Base-by-base conservation (phyloP, 2,888 invertebrate species). In the Adelognathus sp. region DNA sequence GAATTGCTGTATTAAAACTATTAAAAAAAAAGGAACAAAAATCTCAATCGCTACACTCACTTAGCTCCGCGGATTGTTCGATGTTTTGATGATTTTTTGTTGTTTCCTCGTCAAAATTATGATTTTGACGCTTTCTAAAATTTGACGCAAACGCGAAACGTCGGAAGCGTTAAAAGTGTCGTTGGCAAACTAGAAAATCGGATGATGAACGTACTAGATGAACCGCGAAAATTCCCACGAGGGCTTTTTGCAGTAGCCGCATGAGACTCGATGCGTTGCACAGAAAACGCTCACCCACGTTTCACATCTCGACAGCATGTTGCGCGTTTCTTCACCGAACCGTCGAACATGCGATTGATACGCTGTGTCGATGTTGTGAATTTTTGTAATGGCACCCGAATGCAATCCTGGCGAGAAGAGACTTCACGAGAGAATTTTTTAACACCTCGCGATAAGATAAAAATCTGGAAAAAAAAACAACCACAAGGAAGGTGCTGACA, bases 21-120 rank as follows among this genome's bases (percentile, higher is more conserved):
- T 52, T 66, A 44, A 80, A 66, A 58, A 69, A 71, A 54, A 54
- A 74, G 74, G 64, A 50, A 24, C 16, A 52, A 18, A 44, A 46
- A 50, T 61, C 18, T 27, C 18, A 72, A 41, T 41, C 77, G 89
- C 89, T 89, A 83, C 86, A 88, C 87, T 88, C 82, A 89, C 88
- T 82, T 77, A 88, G 88, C 87, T 88, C 88, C 75, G 84, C 83
- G 85, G 82, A 82, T 76, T 77, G 52, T 79, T 84, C 81, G 72
- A 74, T 70, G 73, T 73, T 75, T 78, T 72, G 80, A 70, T 72
- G 61, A 72, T 66, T 63, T 61, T 73, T 77, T 76, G 64, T 33
- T 76, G 29, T 31, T 41, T 50, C 24, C 18, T 52, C 52, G 56
- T 36, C 2, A 44, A 67, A 69, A 64, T 52, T 29, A 56, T 33